Evolutionary conservation across 1,140 invertebrate species (phyloP).

Genomic region (Lucilia sericata): DNA sequence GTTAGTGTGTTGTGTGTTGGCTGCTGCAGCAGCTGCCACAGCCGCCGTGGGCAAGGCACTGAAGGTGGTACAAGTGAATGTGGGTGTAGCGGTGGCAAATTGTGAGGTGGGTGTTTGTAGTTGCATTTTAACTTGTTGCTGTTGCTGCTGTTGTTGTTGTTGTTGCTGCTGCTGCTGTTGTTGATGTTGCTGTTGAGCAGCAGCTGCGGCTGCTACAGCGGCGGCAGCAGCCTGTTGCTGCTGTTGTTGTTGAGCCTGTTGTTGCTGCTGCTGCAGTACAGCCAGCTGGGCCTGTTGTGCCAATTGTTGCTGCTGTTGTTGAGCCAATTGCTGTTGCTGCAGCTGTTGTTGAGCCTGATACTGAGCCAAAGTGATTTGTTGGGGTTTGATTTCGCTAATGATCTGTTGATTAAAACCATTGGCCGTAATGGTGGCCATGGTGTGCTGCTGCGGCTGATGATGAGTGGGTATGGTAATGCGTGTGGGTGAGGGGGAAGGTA

Average conservation of each 20-base stretch:
- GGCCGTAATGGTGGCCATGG: constrained; percentile 64
- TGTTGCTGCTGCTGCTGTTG: constrained; percentile 60
- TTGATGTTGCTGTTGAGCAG: constrained; percentile 54
- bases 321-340: constrained; percentile 53
- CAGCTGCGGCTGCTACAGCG: constrained; percentile 47
- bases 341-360: constrained; percentile 65
- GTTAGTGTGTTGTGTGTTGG: background rate
- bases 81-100: constrained; percentile 58
- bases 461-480: constrained; percentile 49
- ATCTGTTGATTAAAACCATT: constrained; percentile 65
- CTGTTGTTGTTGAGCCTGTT: constrained; percentile 51
- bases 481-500: constrained; percentile 60
- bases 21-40: background rate
- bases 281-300: constrained; percentile 52
- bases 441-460: constrained; percentile 56
- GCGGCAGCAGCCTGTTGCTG: constrained; percentile 48
- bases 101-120: constrained; percentile 46
- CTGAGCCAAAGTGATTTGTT: constrained; percentile 65
- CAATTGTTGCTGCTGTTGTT: constrained; percentile 55
- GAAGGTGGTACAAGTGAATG: constrained; percentile 54
- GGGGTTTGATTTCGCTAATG: constrained; percentile 65
- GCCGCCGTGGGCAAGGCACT: constrained; percentile 55
- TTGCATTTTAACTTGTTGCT: constrained; percentile 52
- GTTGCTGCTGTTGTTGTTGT: constrained; percentile 51
- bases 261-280: constrained; percentile 50